Base-by-base conservation (phyloP, 2,888 invertebrate genomes). In the Drosophila meridionalis region DNA sequence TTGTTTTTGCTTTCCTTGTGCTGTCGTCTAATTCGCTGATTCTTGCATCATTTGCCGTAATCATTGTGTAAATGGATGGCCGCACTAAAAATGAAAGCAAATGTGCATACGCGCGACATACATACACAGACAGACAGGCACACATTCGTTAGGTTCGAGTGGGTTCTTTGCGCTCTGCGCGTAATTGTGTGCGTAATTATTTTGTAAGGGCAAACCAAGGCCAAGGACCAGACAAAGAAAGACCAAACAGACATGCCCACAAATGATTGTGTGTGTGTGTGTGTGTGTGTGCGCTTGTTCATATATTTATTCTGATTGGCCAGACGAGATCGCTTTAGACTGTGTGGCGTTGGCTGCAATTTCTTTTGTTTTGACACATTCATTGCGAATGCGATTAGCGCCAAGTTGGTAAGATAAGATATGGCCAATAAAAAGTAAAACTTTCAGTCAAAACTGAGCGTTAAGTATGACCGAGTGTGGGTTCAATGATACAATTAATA, bases 21-120 rank as follows among this genome's bases (percentile, higher is more conserved):
- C 28, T 48, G 45, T 12, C 68, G 65, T 72, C 78, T 82, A 83
- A 80, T 80, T 76, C 74, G 74, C 61, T 72, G 66, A 86, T 78
- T 87, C 89, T 88, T 87, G 87, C 87, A 88, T 87, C 89, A 87
- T 87, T 87, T 75, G 76, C 64, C 72, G 83, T 86, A 87, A 87
- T 88, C 78, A 76, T 86, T 82, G 87, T 82, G 77, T 79, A 83
- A 86, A 86, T 80, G 73, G 73, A 80, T 76, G 69, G 67, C 56
- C 58, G 67, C 53, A 69, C 61, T 84, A 76, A 87, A 76, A 87
- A 86, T 69, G 82, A 86, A 87, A 85, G 87, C 83, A 87, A 82
- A 62, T 53, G 50, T 68, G 48, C 57, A 78, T 40, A 55, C 47
- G 61, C 8, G 20, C 58, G 34, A 64, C n/a, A 47, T 2, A 26